Percentiles rank a stretch among this genome's conserved stretches.
Evolutionary conservation across 2,888 invertebrate genomes (phyloP).

Genomic region (Drosophila mercatorum): DNA sequence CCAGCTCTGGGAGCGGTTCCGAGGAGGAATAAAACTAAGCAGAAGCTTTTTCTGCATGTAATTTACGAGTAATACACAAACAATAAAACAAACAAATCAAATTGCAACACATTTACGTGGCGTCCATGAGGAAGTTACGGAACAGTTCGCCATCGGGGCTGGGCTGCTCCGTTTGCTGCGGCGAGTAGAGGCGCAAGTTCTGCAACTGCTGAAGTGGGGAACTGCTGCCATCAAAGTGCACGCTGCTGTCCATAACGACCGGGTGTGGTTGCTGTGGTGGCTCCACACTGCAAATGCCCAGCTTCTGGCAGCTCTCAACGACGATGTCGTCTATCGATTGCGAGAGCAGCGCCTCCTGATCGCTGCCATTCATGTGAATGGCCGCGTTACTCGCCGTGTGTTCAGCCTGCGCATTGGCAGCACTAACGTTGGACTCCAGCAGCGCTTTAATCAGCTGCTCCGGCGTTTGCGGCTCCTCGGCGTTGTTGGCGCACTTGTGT

Average conservation of each 20-base stretch:
- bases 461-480: slow-evolving; percentile 62
- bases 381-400: slow-evolving; percentile 84
- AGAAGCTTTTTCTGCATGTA: slow-evolving; percentile 28
- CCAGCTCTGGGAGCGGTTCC: slow-evolving; percentile 84
- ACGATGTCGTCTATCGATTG: slow-evolving; percentile 84
- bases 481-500: slow-evolving; percentile 88
- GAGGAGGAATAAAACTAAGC: slow-evolving; percentile 56
- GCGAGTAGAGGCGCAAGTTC: slow-evolving; percentile 87
- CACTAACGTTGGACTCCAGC: slow-evolving; percentile 62
- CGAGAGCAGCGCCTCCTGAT: slow-evolving; percentile 77
- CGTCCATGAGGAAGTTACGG: slow-evolving; percentile 69
- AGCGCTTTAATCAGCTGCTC: slow-evolving; percentile 80
- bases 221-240: slow-evolving; percentile 82
- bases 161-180: slow-evolving; percentile 59
- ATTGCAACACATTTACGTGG: slow-evolving; percentile 41
- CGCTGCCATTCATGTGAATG: slow-evolving; percentile 42
- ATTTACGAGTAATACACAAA: slow-evolving; percentile 31
- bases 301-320: slow-evolving; percentile 83
- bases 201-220: slow-evolving; percentile 89
- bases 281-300: slow-evolving; percentile 80
- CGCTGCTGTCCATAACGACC: slow-evolving; percentile 84
- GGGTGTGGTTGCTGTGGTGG: slow-evolving; percentile 27
- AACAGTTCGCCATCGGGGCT: slow-evolving; percentile 69
- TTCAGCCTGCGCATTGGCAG: slow-evolving; percentile 57
- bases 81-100: slow-evolving; percentile 11